These are phyloP conservation scores for Nipponacmea schrenckii DNA, from an alignment of 2,888 invertebrate species.

Conservation along the genomic window DNA sequence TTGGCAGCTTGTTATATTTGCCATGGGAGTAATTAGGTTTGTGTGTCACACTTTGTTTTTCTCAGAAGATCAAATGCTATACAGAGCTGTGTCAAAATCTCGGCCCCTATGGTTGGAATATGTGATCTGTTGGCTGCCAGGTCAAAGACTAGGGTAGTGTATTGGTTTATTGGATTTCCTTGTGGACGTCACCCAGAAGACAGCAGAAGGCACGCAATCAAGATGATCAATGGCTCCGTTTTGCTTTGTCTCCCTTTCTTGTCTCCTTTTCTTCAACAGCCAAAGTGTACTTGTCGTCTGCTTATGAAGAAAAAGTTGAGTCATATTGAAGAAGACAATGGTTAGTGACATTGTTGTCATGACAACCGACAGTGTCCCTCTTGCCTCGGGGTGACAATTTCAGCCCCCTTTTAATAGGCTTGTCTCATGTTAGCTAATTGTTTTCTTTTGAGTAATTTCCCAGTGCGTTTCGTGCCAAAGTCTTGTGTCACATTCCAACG, in stretches of 20 bases:
- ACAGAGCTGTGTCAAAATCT: background rate
- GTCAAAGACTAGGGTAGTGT: background rate
- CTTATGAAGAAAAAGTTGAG: background rate
- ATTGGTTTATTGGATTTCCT: background rate
- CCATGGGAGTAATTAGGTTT: background rate
- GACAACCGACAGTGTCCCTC: slow-evolving; percentile 2
- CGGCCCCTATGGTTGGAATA: background rate
- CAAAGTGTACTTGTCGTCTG: background rate
- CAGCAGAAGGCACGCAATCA: background rate
- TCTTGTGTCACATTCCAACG: background rate
- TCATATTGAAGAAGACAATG: slow-evolving; percentile 3
- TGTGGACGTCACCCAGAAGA: background rate
- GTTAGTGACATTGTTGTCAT: background rate
- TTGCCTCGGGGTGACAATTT: slow-evolving; percentile 1
- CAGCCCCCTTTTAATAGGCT: slow-evolving; percentile 3
- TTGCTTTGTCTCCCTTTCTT: background rate
- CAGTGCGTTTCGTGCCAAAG: background rate
- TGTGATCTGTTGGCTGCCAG: background rate
- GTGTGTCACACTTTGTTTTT: background rate
- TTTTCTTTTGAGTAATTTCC: background rate
- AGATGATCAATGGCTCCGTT: background rate
- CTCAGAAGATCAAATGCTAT: background rate
- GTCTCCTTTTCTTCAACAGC: background rate
- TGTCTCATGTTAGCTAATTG: background rate
- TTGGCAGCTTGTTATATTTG: background rate